Percentiles rank a stretch among this genome's conserved stretches.
Evolutionary conservation across 2,888 invertebrate genomes (phyloP).

Genomic region (Lasiommata megera): DNA sequence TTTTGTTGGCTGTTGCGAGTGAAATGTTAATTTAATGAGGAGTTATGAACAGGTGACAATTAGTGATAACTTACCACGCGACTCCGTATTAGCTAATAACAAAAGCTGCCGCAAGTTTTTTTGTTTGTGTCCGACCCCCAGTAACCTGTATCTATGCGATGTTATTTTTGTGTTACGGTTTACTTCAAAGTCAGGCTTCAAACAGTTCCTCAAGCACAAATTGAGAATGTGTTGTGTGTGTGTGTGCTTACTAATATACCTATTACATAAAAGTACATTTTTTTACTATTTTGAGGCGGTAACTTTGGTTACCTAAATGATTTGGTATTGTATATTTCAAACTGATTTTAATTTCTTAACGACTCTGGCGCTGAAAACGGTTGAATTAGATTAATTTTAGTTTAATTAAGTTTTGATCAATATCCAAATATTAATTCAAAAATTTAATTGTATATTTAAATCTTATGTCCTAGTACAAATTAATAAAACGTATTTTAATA

Average conservation of each 20-base stretch:
- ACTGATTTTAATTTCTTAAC: neutral
- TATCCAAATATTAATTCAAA: constrained; percentile 4
- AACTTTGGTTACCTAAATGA: neutral
- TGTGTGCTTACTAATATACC: no score
- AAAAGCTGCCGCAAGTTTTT: no score
- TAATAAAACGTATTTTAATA: neutral
- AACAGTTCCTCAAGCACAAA: constrained; percentile 19
- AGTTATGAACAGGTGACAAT: no score
- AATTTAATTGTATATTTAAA: neutral
- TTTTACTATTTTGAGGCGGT: neutral
- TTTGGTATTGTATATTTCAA: constrained; percentile 11
- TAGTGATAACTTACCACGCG: no score
- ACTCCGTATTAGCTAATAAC: no score
- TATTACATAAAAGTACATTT: no score
- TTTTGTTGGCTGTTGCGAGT: no score
- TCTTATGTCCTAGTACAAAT: neutral
- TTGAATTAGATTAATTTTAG: constrained; percentile 3
- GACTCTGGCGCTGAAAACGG: constrained; percentile 23
- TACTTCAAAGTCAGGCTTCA: neutral
- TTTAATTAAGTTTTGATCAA: constrained; percentile 6
- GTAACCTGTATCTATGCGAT: no score
- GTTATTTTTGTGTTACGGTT: neutral
- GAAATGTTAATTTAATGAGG: no score
- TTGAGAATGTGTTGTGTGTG: constrained; percentile 10
- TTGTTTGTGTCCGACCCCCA: no score